These are phyloP conservation scores for Anadara kagoshimensis DNA, from an alignment of 1,140 invertebrate genomes.

Conservation along the genomic window DNA sequence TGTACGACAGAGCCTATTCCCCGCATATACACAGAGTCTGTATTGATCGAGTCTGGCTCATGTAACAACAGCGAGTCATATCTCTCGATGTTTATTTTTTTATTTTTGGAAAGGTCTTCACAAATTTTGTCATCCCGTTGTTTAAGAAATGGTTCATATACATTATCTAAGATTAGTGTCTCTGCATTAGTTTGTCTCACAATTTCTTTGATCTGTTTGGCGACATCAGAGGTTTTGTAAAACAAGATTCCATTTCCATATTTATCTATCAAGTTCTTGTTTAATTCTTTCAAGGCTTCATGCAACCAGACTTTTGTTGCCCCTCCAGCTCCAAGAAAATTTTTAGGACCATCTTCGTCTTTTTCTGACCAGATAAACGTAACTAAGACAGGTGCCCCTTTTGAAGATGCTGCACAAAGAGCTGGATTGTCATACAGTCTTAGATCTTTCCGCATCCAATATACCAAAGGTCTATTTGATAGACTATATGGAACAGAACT, in stretches of 20 bases:
- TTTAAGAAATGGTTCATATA: slow-evolving; percentile 52
- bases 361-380: slow-evolving; percentile 35
- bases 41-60: slow-evolving; percentile 40
- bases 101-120: slow-evolving; percentile 13
- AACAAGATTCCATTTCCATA: slow-evolving; percentile 40
- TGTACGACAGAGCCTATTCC: slow-evolving; percentile 46
- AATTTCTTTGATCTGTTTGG: slow-evolving; percentile 14
- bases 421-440: slow-evolving; percentile 91
- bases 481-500: slow-evolving; percentile 2
- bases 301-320: slow-evolving; percentile 48
- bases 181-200: slow-evolving; percentile 29
- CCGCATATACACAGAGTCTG: slow-evolving; percentile 42
- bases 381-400: slow-evolving; percentile 41
- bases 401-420: slow-evolving; percentile 78
- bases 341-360: slow-evolving; percentile 35
- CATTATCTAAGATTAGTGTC: slow-evolving; percentile 39
- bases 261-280: slow-evolving; percentile 24
- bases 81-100: slow-evolving; percentile 32
- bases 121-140: slow-evolving; percentile 44
- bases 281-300: slow-evolving; percentile 35
- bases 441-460: slow-evolving; percentile 92
- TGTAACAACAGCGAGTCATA: slow-evolving; percentile 41
- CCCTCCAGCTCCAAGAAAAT: slow-evolving; percentile 36
- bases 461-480: slow-evolving; percentile 73
- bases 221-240: slow-evolving; percentile 17